Evolutionary conservation across 53 echinoderm and acorn worm species (phyloP).

Genomic region (Stichopus horrens): DNA sequence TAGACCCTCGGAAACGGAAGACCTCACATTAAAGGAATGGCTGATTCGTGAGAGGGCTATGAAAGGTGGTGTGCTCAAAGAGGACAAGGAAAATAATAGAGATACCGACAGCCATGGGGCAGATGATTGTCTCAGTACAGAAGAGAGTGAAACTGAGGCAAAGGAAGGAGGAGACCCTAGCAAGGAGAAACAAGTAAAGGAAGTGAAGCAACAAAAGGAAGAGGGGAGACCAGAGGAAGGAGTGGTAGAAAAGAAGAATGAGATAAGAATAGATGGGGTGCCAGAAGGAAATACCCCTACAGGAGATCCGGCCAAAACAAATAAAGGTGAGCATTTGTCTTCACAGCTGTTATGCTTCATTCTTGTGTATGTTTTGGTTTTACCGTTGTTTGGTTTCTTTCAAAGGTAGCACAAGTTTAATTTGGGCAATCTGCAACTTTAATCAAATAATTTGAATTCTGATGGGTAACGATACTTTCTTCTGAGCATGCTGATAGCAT

Average conservation of each 20-base stretch:
- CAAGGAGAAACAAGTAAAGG: neutral
- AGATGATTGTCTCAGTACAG: neutral
- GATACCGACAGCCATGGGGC: neutral
- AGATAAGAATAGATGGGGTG: neutral
- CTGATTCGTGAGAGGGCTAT: neutral
- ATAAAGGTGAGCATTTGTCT: neutral
- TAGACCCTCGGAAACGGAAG: neutral
- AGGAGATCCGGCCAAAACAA: neutral
- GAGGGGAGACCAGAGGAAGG: neutral
- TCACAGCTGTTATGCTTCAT: too few relatives aligned
- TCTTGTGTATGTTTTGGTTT: too few relatives aligned
- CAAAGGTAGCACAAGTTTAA: too few relatives aligned
- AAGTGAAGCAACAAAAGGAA: neutral
- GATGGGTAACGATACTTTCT: too few relatives aligned
- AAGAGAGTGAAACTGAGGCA: neutral
- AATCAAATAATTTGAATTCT: too few relatives aligned
- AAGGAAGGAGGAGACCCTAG: neutral
- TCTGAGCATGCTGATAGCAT: too few relatives aligned
- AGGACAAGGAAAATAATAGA: neutral
- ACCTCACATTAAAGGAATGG: neutral
- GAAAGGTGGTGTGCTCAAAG: neutral
- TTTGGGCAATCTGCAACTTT: too few relatives aligned
- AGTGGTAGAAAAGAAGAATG: neutral
- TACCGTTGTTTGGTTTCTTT: too few relatives aligned
- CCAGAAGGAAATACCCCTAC: neutral